phyloP scores from a whole-genome alignment of 2,888 invertebrate species.

The Rambutsinella grinnellia region DNA sequence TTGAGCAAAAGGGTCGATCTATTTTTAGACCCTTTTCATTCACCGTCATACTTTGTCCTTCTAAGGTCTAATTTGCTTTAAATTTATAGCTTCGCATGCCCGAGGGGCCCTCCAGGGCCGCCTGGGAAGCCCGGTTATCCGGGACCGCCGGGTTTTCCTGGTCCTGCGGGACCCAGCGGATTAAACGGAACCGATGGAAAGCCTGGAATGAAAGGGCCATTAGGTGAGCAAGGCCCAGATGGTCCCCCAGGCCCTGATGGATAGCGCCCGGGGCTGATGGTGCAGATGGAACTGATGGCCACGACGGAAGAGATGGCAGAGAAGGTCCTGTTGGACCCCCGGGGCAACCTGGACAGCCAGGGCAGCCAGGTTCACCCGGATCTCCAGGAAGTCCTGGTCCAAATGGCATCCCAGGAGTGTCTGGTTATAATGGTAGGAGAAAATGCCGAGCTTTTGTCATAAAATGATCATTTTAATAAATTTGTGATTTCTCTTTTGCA shows the following conservation, averaged over 20 bases:
- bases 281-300: constrained; percentile 22
- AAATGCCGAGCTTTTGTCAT: too few relatives aligned
- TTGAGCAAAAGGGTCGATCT: background rate
- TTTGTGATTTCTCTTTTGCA: too few relatives aligned
- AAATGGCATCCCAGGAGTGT: constrained; percentile 33
- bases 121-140: constrained; percentile 27
- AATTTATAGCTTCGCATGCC: too few relatives aligned
- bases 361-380: constrained; percentile 26
- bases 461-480: too few relatives aligned
- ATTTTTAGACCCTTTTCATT: background rate
- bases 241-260: constrained; percentile 1
- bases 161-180: constrained; percentile 21
- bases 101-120: constrained; percentile 27
- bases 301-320: constrained; percentile 40
- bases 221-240: constrained; percentile 1
- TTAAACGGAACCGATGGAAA: constrained; percentile 4
- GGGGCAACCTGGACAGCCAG: constrained; percentile 22
- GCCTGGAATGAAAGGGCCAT: constrained; percentile 10
- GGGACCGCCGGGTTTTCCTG: constrained; percentile 28
- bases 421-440: constrained; percentile 7
- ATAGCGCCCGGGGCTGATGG: constrained; percentile 23
- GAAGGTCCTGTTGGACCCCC: constrained; percentile 34
- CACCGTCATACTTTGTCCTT: constrained; percentile 34
- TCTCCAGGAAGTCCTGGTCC: constrained; percentile 25
- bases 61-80: too few relatives aligned